Conservation (phyloP, 2,113 vertebrate species). For the Malurus elegans region DNA sequence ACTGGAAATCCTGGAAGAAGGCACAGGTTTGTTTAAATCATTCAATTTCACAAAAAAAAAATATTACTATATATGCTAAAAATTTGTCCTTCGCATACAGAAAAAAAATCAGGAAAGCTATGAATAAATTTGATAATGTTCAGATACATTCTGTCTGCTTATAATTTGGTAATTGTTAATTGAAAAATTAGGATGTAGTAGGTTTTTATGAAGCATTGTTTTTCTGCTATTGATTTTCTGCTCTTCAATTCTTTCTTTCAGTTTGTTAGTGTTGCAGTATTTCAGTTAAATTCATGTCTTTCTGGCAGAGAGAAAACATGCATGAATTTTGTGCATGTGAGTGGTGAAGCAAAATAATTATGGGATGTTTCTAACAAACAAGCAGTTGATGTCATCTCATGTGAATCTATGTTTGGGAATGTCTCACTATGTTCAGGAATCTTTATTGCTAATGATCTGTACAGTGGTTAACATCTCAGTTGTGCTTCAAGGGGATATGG, state of each 20-base stretch:
- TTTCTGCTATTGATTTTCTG: not conserved
- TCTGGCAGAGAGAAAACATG: not conserved
- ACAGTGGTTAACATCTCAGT: not conserved
- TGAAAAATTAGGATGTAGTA: not conserved
- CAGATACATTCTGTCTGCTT: not conserved
- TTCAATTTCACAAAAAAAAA: not conserved
- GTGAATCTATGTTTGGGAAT: not conserved
- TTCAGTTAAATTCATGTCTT: not conserved
- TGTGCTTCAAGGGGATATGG: not conserved
- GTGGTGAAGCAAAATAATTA: not conserved
- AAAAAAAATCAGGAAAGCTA: not conserved
- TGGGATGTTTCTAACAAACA: not conserved
- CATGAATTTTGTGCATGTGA: not conserved
- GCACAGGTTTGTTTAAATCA: constrained; percentile 75
- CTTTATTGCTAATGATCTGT: not conserved
- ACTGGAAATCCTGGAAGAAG: constrained; percentile 89
- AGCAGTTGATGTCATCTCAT: not conserved
- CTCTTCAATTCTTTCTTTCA: not conserved
- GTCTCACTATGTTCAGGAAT: not conserved
- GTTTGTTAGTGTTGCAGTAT: not conserved
- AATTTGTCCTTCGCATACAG: not conserved
- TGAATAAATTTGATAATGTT: not conserved
- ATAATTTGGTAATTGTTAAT: not conserved
- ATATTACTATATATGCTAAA: not conserved
- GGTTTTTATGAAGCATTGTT: not conserved